Evolutionary conservation across 2,797 vertebrate species (phyloP), one percentile per base, ranked within the genome.

Genomic region (Echiichthys vipera): DNA sequence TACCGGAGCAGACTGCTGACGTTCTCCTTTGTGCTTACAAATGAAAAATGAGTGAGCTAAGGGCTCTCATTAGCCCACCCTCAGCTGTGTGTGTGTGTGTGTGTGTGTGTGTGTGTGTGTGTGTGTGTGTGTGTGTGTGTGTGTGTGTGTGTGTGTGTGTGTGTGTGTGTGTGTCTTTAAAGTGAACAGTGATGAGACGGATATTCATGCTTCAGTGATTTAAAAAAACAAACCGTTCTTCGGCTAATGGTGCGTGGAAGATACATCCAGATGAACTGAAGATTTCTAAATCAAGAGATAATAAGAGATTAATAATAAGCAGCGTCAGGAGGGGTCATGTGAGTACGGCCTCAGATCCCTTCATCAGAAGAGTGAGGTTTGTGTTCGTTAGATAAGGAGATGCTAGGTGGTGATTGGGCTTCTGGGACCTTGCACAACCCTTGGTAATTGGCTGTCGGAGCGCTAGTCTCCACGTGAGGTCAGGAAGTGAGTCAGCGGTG

Each of bases 21-120:
- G 51, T 67, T 40, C 80, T 74, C 62, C 39, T 79, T 79, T 81
- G 69, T 78, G 80, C 65, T 72, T 70, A 49, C 62, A 37, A 74
- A 83, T 77, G 74, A 82, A 80, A 71, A 71, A 87, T 25, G 45
- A 72, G 29, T 24, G 40, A 27, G 51, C 64, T 65, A 24, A 55
- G 14, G 56, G 56, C 66, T 61, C 70, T 84, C 75, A 79, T 84
- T 74, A 69, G 76, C 66, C 15, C 3, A 63, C 46, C 30, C 40
- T 62, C 55, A 29, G 78, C 17, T 15, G 2, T 59, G 73, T 68
- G 71, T 66, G 55, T n/a, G n/a, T n/a, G n/a, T n/a, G n/a, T n/a
- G n/a, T n/a, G n/a, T n/a, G n/a, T n/a, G n/a, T n/a, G n/a, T n/a
- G n/a, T n/a, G n/a, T n/a, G n/a, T n/a, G n/a, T n/a, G n/a, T n/a